phyloP scores from a whole-genome alignment of 2,113 vertebrate genomes.

The Tragelaphus strepsiceros region DNA sequence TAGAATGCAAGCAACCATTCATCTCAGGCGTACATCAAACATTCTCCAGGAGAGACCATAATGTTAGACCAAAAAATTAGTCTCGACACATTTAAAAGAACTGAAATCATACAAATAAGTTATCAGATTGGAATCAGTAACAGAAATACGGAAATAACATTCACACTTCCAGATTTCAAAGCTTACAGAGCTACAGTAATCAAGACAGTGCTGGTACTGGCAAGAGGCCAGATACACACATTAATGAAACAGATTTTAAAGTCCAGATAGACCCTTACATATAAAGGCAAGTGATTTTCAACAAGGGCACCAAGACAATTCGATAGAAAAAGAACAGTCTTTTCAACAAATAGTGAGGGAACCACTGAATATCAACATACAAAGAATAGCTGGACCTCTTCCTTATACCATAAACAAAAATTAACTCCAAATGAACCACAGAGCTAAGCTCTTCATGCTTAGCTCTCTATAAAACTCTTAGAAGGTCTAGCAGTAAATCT shows the following conservation, averaged over 20 bases:
- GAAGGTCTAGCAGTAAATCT: neutral
- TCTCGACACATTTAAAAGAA: neutral
- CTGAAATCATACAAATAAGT: neutral
- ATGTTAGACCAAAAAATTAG: neutral
- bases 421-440: neutral
- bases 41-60: neutral
- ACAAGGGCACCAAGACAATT: neutral
- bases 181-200: neutral
- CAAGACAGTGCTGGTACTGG: neutral
- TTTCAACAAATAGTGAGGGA: neutral
- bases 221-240: neutral
- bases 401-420: neutral
- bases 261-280: neutral
- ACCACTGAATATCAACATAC: neutral
- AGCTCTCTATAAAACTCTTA: neutral
- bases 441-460: neutral
- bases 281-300: neutral
- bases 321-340: neutral
- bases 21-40: neutral
- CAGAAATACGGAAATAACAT: neutral
- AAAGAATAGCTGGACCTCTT: neutral
- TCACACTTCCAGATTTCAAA: neutral
- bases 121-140: neutral
- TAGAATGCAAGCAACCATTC: neutral
- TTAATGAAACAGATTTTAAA: neutral